These are phyloP conservation scores for Papilio polyxenes DNA, from an alignment of 1,140 invertebrate species.

Conservation along the genomic window DNA sequence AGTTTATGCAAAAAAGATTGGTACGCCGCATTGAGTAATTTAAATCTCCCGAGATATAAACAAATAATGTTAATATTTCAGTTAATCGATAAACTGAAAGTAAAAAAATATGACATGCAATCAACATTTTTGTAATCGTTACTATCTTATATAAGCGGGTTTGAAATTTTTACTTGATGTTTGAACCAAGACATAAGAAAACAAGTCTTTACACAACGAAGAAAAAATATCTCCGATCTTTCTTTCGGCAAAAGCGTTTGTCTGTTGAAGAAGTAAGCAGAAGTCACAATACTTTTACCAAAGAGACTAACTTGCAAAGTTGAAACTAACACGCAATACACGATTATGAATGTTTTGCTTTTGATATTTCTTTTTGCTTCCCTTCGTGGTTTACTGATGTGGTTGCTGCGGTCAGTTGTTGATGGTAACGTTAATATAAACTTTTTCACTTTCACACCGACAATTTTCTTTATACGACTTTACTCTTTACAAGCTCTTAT, in stretches of 20 bases:
- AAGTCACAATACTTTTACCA: no score
- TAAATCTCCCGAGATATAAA: no score
- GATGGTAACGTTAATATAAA: background rate
- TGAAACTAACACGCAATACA: no score
- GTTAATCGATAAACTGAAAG: background rate
- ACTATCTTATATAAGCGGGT: slow-evolving; percentile 9
- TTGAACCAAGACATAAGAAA: background rate
- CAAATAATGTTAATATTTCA: background rate
- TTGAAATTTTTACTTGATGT: background rate
- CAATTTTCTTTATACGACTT: background rate
- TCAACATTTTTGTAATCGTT: slow-evolving; percentile 2
- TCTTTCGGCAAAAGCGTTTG: background rate
- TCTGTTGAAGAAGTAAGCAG: no score
- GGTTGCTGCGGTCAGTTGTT: background rate
- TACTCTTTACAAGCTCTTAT: background rate
- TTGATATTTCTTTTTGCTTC: background rate
- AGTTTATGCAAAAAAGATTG: no score
- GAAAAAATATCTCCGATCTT: background rate
- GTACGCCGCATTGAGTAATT: no score
- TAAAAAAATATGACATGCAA: background rate
- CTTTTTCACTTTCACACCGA: background rate
- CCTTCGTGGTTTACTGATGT: background rate
- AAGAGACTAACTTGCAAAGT: no score
- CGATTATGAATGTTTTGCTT: background rate
- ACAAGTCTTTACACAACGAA: background rate